Evolutionary conservation across 2,888 invertebrate genomes (phyloP).

Genomic region (Spisula subtruncata): DNA sequence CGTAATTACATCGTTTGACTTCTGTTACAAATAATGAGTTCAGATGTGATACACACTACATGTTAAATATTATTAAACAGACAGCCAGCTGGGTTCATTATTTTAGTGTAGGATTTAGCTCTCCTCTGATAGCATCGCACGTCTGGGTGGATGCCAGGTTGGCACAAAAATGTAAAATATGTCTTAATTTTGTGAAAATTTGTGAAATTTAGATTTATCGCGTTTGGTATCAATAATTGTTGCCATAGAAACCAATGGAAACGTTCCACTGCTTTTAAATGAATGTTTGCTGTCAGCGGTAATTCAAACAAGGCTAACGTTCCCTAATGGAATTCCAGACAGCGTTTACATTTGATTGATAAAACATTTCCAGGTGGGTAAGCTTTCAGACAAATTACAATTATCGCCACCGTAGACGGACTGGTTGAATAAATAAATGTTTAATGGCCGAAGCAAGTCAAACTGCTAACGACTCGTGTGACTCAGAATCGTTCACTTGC

Average conservation of each 20-base stretch:
- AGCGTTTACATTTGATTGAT: background rate
- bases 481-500: background rate
- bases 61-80: conserved; percentile 32
- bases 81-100: conserved; percentile 12
- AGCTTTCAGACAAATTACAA: background rate
- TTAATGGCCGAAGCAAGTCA: background rate
- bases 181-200: conserved; percentile 20
- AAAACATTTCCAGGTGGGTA: background rate
- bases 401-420: background rate
- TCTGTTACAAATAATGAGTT: conserved; percentile 30
- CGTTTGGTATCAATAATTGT: conserved; percentile 30
- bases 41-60: background rate
- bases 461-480: background rate
- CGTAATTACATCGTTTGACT: conserved; percentile 20
- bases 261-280: background rate
- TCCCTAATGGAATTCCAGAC: background rate
- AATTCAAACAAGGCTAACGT: background rate
- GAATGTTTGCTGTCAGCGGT: background rate
- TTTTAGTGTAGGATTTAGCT: background rate
- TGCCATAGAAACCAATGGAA: conserved; percentile 30
- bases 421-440: background rate
- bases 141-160: background rate
- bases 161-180: conserved; percentile 5
- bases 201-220: conserved; percentile 25
- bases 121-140: background rate